Evolutionary conservation across 2,113 vertebrate species (phyloP), one percentile per base, ranked within the genome.

Genomic region (Plectropomus leopardus): DNA sequence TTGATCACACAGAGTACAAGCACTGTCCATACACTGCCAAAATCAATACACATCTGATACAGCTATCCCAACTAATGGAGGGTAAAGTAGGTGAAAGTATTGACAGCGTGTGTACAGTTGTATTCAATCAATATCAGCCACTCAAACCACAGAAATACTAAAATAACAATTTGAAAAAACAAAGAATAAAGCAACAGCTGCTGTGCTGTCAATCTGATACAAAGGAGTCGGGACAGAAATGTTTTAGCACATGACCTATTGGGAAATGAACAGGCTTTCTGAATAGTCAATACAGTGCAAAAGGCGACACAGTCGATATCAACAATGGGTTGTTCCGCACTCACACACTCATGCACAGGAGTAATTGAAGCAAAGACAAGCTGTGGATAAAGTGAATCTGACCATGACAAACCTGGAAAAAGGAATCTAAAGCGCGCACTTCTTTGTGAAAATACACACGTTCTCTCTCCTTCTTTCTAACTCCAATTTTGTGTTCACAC

Each of bases 41-140:
- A 83, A 87, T 90, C 85, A 69, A 92, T 88, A 61, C 59, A 65
- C 53, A 75, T 78, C 17, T 61, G 68, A 57, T 72, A 34, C 13
- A n/a, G 21, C 72, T 24, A 67, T 78, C 36, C 13, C 51, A 47
- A 4, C 68, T 74, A 79, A 82, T 81, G 64, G 63, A 71, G 32
- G 76, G 48, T 19, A 81, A 80, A 71, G 51, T 13, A 65, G n/a
- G 28, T 47, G 15, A 67, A 65, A 53, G 66, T 40, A 78, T 48
- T 76, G 77, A 45, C 69, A 70, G 21, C 17, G 21, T 34, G 19
- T 24, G 40, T 4, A 17, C 66, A 54, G 44, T 45, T 17, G 23
- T 34, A 67, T 1, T 36, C 7, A 61, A 83, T 90, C 82, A 73
- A 85, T 83, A 65, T n/a, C 30, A 73, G n/a, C 24, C 51, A 30